Percentiles rank a stretch among this genome's conserved stretches.
phyloP scores from a whole-genome alignment of 1,140 invertebrate species.

The Triops longicaudatus region DNA sequence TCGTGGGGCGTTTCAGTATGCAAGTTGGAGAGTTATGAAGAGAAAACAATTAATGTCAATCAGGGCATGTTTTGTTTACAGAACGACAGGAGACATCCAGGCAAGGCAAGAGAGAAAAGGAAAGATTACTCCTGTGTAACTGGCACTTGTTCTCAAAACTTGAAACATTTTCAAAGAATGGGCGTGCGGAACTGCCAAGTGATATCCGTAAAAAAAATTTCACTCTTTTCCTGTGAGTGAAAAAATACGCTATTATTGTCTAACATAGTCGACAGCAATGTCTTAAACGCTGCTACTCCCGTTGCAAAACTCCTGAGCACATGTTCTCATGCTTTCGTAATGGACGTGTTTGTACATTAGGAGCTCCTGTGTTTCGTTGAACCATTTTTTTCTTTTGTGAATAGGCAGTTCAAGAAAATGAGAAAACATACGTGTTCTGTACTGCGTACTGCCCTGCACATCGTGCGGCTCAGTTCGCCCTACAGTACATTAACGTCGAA shows the following conservation, averaged over 20 bases:
- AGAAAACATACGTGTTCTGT: no score
- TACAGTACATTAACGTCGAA: no score
- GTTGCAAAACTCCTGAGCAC: not conserved
- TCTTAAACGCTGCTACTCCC: not conserved
- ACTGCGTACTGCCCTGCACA: not conserved
- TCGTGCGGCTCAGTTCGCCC: no score
- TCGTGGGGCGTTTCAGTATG: not conserved
- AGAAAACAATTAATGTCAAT: not conserved
- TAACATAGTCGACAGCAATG: not conserved
- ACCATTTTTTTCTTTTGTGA: not conserved
- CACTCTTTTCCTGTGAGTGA: not conserved
- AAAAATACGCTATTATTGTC: not conserved
- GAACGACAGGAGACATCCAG: no score
- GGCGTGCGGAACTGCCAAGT: not conserved
- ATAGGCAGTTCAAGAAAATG: not conserved
- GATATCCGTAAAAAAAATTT: not conserved
- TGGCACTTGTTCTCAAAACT: not conserved
- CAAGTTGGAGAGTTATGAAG: not conserved
- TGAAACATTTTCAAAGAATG: not conserved
- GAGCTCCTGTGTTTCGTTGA: not conserved
- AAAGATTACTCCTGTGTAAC: not conserved
- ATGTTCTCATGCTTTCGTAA: not conserved
- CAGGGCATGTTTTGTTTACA: conserved; percentile 4
- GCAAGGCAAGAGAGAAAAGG: not conserved
- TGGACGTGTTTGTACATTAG: not conserved